Conservation (phyloP, 1,140 invertebrate genomes). For the Paracyclopina nana region DNA sequence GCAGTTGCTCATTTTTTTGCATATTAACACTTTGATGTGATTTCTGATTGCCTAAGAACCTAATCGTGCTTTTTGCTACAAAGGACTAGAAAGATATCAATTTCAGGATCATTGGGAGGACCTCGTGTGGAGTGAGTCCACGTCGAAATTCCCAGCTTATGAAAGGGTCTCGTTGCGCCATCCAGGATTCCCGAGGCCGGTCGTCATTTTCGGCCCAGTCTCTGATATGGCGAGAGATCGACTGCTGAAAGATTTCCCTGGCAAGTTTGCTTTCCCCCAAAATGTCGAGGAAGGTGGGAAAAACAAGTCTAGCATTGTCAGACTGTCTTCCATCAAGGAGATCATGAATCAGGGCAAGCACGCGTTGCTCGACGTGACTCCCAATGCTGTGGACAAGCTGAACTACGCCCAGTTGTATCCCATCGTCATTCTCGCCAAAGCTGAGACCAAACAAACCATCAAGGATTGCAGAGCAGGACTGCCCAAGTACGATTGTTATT, state of each 20-base stretch:
- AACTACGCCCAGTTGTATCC: conserved; percentile 98
- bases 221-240: conserved; percentile 80
- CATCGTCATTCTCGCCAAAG: conserved; percentile 86
- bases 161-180: conserved; percentile 80
- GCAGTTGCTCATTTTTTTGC: no score
- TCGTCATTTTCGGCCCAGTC: conserved; percentile 84
- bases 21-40: no score
- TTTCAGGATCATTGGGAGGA: conserved; percentile 96
- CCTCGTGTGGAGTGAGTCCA: conserved; percentile 75
- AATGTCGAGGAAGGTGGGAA: conserved; percentile 23
- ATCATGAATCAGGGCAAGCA: conserved; percentile 86
- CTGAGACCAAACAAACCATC: conserved; percentile 79
- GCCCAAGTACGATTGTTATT: conserved; percentile 20
- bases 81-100: no score
- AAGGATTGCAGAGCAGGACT: conserved; percentile 67
- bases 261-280: conserved; percentile 76
- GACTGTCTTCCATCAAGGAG: conserved; percentile 77
- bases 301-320: conserved; percentile 50
- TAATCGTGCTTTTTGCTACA: no score
- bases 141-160: conserved; percentile 91
- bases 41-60: no score
- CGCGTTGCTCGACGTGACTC: conserved; percentile 83
- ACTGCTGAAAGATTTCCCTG: conserved; percentile 67
- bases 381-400: conserved; percentile 83
- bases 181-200: conserved; percentile 76